These are phyloP conservation scores for Lissocephala sabroskyi DNA, from an alignment of 2,888 invertebrate genomes.

Conservation along the genomic window DNA sequence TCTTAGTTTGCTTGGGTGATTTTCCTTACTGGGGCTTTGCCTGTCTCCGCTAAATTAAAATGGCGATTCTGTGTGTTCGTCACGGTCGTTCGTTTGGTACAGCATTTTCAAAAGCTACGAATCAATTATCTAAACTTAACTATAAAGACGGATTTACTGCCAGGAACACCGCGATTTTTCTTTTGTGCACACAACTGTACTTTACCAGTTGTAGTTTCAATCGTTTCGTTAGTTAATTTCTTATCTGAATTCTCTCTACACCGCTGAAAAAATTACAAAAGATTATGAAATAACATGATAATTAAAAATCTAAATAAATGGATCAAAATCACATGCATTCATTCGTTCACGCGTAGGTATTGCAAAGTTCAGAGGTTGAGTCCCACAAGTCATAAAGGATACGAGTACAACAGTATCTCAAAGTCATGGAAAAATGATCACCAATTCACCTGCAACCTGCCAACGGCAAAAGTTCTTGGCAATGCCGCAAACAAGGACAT, in stretches of 20 bases:
- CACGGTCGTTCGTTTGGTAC: background rate
- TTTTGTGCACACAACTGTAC: slow-evolving; percentile 34
- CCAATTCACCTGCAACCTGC: too few relatives aligned
- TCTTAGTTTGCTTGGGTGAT: too few relatives aligned
- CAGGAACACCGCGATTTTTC: slow-evolving; percentile 66
- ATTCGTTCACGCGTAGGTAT: slow-evolving; percentile 14
- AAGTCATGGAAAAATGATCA: too few relatives aligned
- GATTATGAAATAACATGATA: too few relatives aligned
- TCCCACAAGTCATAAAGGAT: slow-evolving; percentile 1
- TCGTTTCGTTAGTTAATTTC: too few relatives aligned
- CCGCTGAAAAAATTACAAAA: too few relatives aligned
- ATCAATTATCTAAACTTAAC: slow-evolving; percentile 1
- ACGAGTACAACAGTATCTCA: too few relatives aligned
- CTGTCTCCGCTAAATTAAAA: background rate
- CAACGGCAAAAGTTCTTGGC: too few relatives aligned
- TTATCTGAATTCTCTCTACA: background rate
- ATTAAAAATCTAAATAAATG: slow-evolving; percentile 13
- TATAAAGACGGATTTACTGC: slow-evolving; percentile 64
- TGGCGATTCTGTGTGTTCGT: background rate
- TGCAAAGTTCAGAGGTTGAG: slow-evolving; percentile 50
- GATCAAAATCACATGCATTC: slow-evolving; percentile 7
- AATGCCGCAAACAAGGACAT: too few relatives aligned
- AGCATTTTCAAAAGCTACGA: background rate
- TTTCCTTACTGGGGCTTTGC: too few relatives aligned
- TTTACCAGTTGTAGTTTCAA: slow-evolving; percentile 25